Base-by-base conservation (phyloP, 2,888 invertebrate genomes). In the Melanargia galathea region DNA sequence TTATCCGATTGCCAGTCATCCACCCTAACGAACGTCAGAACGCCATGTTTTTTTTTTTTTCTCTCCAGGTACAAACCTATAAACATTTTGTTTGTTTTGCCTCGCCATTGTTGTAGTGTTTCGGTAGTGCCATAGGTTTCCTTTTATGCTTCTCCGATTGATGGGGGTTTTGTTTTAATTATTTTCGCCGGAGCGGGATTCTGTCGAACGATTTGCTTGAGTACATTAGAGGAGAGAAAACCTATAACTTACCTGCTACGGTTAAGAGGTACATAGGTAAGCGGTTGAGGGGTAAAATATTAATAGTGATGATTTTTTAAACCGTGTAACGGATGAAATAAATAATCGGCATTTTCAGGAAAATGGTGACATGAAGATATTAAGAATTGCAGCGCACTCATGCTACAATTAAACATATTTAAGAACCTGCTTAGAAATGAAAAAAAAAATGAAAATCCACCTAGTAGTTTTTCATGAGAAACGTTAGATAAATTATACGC, bases 1-100 rank as follows among this genome's bases (percentile, higher is more conserved):
- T 81, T 79, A 83, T 82, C 83, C 80, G 82, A 81, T 82, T 86
- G 87, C 88, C 84, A 90, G 90, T 90, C 90, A 90, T 88, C 86
- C 85, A 78, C 83, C 85, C 87, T 90, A 90, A 90, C 88, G 89
- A 89, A 89, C 82, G 71, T 71, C 76, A 75, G 52, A 33, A 79
- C 79, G 62, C 40, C 26, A 30, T 55, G 60, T 78, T 81, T 76
- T 79, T 78, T 73, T 79, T 33, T 49, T 22, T 75, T 74, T 77
- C 69, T 77, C 69, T 63, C 71, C 71, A 73, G 67, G 71, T 77
- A 80, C 67, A 74, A 78, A 75, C 76, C 71, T 67, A 56, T 63
- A 63, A 63, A 59, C 58, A 73, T 78, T 79, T 80, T 86, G 83
- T 88, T 88, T 88, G 83, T 84, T 86, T 87, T 84, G 75, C 71